A percentile compares a stretch with the other conserved stretches of the same genome.
Conservation (phyloP, 1,140 invertebrate genomes). For the Bombus ignitus region DNA sequence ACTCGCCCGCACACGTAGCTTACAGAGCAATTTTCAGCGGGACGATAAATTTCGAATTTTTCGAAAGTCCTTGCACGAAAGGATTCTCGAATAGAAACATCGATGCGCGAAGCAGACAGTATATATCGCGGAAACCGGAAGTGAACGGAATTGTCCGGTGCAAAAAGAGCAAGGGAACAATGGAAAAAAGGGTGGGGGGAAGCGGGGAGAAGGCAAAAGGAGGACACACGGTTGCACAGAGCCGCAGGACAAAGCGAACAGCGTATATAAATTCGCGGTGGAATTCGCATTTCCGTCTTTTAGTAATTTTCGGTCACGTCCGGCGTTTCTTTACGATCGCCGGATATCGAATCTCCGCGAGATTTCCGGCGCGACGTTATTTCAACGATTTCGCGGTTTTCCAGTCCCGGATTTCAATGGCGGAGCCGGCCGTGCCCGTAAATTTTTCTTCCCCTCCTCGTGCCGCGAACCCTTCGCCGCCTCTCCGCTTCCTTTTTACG, state of each 20-base stretch:
- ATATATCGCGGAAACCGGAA: background rate
- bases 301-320: slow-evolving; percentile 48
- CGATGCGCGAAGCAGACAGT: background rate
- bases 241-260: background rate
- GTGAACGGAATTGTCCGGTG: background rate
- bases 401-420: slow-evolving; percentile 47
- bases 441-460: slow-evolving; percentile 35
- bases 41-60: background rate
- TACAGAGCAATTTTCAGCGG: background rate
- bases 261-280: slow-evolving; percentile 27
- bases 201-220: background rate
- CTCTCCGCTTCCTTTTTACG: background rate
- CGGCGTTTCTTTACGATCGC: slow-evolving; percentile 47
- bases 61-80: background rate
- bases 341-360: slow-evolving; percentile 52
- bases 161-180: background rate
- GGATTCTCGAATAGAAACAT: background rate
- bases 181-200: background rate
- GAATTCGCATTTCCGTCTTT: slow-evolving; percentile 36
- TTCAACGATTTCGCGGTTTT: slow-evolving; percentile 52
- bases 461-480: background rate
- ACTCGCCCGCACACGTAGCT: background rate
- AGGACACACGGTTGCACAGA: background rate
- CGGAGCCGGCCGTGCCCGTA: slow-evolving; percentile 30
- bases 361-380: slow-evolving; percentile 52